These are phyloP conservation scores for Philopedon plagiatum DNA, from an alignment of 2,888 invertebrate species.

Conservation along the genomic window DNA sequence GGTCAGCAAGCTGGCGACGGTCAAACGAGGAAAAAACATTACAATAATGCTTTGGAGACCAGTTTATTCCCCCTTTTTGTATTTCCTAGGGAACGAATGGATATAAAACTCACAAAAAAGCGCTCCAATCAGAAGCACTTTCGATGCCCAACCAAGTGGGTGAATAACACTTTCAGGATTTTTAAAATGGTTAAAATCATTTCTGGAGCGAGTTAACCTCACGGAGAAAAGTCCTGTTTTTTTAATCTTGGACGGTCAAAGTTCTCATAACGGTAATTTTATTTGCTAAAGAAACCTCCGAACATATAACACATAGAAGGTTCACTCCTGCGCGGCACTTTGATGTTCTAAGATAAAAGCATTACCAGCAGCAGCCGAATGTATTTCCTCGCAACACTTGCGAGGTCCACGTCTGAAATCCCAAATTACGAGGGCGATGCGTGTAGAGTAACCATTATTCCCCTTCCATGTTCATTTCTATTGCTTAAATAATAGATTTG, in stretches of 20 bases:
- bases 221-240: not conserved
- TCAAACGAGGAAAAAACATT: not conserved
- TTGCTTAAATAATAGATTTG: too few relatives aligned
- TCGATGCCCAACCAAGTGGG: not conserved
- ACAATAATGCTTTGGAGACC: conserved; percentile 7
- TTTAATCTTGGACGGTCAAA: conserved; percentile 4
- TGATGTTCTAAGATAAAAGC: too few relatives aligned
- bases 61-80: not conserved
- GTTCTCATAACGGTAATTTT: conserved; percentile 5
- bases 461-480: too few relatives aligned
- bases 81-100: not conserved
- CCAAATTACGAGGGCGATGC: too few relatives aligned
- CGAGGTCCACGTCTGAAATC: too few relatives aligned
- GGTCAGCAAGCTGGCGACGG: conserved; percentile 5
- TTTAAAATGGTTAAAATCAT: conserved; percentile 2
- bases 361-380: too few relatives aligned
- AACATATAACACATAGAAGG: too few relatives aligned
- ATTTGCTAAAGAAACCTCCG: conserved; percentile 12
- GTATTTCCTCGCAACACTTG: too few relatives aligned
- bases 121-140: not conserved
- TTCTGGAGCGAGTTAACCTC: not conserved
- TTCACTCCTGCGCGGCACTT: too few relatives aligned
- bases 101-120: not conserved
- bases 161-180: not conserved
- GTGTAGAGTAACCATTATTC: too few relatives aligned